phyloP scores from a whole-genome alignment of 37 sponge, comb jelly and placozoan genomes.

The Cladorhizidae sp. region DNA sequence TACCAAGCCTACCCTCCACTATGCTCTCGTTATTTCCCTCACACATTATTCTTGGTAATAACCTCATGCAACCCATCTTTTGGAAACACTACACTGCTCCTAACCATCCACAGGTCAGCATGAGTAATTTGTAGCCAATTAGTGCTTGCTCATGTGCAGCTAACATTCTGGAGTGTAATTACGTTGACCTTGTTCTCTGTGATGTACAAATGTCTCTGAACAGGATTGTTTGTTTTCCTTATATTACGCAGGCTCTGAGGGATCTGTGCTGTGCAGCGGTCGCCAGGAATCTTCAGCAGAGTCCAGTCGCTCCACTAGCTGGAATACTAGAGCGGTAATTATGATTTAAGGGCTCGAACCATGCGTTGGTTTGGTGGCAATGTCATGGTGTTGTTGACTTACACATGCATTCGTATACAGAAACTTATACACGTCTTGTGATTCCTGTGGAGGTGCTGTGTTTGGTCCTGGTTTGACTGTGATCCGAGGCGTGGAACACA shows the following conservation, averaged over 20 bases:
- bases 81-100: conserved; percentile 66
- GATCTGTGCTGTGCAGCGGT: conserved; percentile 47
- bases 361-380: neutral
- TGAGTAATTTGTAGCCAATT: neutral
- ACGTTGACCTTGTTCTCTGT: neutral
- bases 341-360: too few species aligned
- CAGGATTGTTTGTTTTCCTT: neutral
- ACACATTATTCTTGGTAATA: conserved; percentile 57
- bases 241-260: conserved; percentile 15
- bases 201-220: neutral
- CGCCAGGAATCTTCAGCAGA: neutral
- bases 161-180: neutral
- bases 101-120: conserved; percentile 82
- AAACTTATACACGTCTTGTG: conserved; percentile 40
- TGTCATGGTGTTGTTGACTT: neutral
- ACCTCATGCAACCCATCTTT: conserved; percentile 81
- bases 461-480: conserved; percentile 78
- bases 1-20: conserved; percentile 69
- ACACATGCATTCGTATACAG: neutral
- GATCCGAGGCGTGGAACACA: conserved; percentile 9
- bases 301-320: too few species aligned
- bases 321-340: too few species aligned
- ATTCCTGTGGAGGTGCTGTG: conserved; percentile 66
- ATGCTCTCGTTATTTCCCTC: conserved; percentile 39
- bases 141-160: neutral